Evolutionary conservation across 2,888 invertebrate species (phyloP).

Genomic region (Microplitis manilae): DNA sequence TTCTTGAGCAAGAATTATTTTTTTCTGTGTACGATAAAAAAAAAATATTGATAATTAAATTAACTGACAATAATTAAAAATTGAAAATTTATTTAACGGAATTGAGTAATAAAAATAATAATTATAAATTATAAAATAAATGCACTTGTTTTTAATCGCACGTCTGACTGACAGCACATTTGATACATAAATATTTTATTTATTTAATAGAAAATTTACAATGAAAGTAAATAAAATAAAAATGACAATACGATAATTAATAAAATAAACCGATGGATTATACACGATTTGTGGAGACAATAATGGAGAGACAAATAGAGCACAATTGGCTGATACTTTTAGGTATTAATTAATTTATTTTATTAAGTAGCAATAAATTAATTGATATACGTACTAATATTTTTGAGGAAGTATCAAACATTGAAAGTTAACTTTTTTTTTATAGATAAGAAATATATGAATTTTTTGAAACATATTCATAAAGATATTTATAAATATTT

Average conservation of each 20-base stretch:
- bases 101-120: conserved; percentile 10
- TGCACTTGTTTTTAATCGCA: conserved; percentile 53
- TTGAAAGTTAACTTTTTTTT: not conserved
- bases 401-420: conserved; percentile 35
- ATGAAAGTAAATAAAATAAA: not conserved
- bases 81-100: conserved; percentile 28
- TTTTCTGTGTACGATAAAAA: not conserved
- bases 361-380: conserved; percentile 30
- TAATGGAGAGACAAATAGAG: conserved; percentile 38
- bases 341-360: conserved; percentile 50
- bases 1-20: conserved; percentile 39
- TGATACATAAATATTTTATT: conserved; percentile 32
- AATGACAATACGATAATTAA: not conserved
- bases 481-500: conserved; percentile 42
- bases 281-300: conserved; percentile 20
- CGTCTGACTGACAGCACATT: conserved; percentile 24
- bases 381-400: conserved; percentile 8
- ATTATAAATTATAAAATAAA: conserved; percentile 26
- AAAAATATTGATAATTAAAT: not conserved
- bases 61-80: conserved; percentile 27
- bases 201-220: conserved; percentile 18
- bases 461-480: not conserved
- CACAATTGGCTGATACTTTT: conserved; percentile 65
- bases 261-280: conserved; percentile 7
- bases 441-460: not conserved